phyloP scores from a whole-genome alignment of 2,888 invertebrate species.

The Philereme transversata region DNA sequence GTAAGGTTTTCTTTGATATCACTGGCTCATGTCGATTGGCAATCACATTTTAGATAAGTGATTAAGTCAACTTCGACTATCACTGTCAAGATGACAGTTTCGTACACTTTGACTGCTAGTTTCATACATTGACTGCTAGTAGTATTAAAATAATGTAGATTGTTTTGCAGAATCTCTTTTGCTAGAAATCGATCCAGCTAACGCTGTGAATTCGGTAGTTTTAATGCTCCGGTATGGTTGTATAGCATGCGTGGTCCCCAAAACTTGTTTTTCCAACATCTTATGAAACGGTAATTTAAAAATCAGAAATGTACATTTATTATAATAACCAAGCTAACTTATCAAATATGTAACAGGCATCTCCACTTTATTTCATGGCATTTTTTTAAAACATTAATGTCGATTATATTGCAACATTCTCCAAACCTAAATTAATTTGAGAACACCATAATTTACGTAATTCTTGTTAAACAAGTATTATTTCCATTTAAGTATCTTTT shows the following conservation, averaged over 20 bases:
- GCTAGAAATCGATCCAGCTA: slow-evolving; percentile 12
- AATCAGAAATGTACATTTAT: no score
- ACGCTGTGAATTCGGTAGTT: slow-evolving; percentile 7
- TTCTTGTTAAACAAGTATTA: no score
- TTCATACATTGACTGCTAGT: slow-evolving; percentile 2
- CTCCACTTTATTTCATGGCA: no score
- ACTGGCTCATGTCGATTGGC: slow-evolving; percentile 22
- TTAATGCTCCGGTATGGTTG: slow-evolving; percentile 30
- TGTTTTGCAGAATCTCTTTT: slow-evolving; percentile 2
- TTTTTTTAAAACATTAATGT: no score
- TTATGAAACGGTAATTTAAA: no score
- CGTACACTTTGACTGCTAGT: slow-evolving; percentile 8
- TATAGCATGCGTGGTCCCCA: slow-evolving; percentile 17
- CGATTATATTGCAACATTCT: no score
- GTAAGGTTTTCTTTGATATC: slow-evolving; percentile 31
- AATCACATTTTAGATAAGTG: slow-evolving; percentile 6
- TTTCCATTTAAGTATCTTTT: no score
- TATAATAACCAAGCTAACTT: no score
- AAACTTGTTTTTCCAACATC: neutral
- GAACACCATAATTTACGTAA: no score
- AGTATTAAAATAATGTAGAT: neutral
- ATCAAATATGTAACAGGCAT: no score
- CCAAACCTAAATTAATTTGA: no score
- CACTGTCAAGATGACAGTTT: slow-evolving; percentile 10
- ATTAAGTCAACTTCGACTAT: neutral